These are phyloP conservation scores for Pelmatolapia mariae DNA, from an alignment of 2,113 vertebrate genomes.

Conservation along the genomic window DNA sequence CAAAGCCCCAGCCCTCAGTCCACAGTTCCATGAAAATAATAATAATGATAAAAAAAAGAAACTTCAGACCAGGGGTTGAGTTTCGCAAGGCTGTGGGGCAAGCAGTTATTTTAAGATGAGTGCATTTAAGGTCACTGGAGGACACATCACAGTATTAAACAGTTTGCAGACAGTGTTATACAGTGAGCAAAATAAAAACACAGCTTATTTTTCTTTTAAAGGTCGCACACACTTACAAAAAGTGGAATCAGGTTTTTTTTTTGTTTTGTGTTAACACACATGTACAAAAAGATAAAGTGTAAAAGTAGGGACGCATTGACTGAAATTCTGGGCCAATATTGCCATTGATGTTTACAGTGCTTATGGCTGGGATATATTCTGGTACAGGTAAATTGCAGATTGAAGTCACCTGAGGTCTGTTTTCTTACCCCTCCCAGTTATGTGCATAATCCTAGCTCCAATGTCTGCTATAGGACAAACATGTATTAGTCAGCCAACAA, in stretches of 20 bases:
- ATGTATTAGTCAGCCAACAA: neutral
- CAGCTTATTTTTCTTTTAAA: neutral
- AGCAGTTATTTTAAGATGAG: conserved; percentile 13
- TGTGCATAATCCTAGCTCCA: neutral
- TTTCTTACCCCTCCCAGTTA: neutral
- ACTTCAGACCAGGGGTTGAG: neutral
- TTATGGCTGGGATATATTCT: neutral
- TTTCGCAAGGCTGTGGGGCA: neutral
- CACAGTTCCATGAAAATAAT: conserved; percentile 35
- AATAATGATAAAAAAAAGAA: neutral
- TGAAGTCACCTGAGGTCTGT: neutral
- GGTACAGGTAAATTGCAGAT: neutral
- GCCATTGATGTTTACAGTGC: neutral
- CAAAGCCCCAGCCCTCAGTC: conserved; percentile 32
- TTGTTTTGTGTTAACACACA: neutral
- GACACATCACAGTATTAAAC: neutral
- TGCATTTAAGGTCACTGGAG: neutral
- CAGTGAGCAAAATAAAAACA: neutral
- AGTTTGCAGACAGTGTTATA: neutral
- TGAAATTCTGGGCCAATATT: neutral
- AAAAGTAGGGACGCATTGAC: neutral
- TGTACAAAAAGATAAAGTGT: neutral
- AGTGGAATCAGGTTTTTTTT: neutral
- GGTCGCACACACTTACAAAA: neutral
- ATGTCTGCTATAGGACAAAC: neutral